phyloP scores from a whole-genome alignment of 2,797 vertebrate species.

The Sarcophilus harrisii region DNA sequence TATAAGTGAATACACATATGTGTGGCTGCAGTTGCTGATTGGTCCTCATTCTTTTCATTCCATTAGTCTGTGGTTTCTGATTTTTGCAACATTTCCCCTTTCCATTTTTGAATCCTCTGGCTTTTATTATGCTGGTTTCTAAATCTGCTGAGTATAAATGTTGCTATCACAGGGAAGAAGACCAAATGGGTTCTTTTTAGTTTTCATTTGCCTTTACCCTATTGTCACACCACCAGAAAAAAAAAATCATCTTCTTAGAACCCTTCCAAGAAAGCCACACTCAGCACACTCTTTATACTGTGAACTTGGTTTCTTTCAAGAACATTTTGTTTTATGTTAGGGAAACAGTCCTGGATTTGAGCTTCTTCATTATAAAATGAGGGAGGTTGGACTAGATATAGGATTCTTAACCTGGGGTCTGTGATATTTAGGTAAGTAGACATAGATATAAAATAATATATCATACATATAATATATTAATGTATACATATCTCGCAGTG shows the following conservation, averaged over 20 bases:
- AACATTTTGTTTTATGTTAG: neutral
- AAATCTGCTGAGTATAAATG: slow-evolving; percentile 44
- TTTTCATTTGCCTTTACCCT: slow-evolving; percentile 44
- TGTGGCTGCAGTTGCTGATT: neutral
- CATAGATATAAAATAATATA: neutral
- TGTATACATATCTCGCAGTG: neutral
- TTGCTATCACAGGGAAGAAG: slow-evolving; percentile 15
- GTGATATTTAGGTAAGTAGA: neutral
- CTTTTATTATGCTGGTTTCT: neutral
- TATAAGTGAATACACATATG: neutral
- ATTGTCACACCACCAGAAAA: slow-evolving; percentile 30
- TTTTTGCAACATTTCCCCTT: slow-evolving; percentile 15
- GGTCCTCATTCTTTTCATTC: neutral
- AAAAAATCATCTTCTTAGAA: neutral
- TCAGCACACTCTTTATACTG: neutral
- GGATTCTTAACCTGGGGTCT: neutral
- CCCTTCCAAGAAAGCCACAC: neutral
- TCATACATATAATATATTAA: neutral
- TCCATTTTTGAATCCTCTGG: slow-evolving; percentile 46
- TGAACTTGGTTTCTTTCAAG: neutral
- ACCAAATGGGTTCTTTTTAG: neutral
- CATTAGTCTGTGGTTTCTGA: neutral
- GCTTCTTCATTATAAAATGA: neutral
- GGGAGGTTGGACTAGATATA: neutral
- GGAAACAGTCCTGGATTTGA: neutral